Percentiles rank a stretch among this genome's conserved stretches.
Conservation (phyloP, 64 coral and sea anemone species). For the Catalaphyllia jardinei region DNA sequence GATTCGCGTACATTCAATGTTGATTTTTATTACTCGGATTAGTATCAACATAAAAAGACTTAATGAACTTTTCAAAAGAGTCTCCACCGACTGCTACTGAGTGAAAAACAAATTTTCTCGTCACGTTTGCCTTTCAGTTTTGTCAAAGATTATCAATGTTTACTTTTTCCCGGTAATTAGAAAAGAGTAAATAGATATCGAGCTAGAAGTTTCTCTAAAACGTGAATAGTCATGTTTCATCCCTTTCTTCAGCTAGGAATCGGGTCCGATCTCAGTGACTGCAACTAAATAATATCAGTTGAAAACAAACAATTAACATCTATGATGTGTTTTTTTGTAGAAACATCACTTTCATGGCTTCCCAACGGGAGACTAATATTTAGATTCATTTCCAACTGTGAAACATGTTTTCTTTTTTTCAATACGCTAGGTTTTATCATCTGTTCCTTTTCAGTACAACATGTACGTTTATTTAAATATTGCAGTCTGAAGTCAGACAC, state of each 20-base stretch:
- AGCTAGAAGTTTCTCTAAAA: neutral
- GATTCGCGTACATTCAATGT: no score
- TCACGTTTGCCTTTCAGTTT: neutral
- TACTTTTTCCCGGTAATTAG: neutral
- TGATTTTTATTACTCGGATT: no score
- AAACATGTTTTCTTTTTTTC: neutral
- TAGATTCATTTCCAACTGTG: neutral
- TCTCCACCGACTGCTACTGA: neutral
- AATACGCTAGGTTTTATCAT: neutral
- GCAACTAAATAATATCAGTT: neutral
- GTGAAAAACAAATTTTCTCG: neutral
- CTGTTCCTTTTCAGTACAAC: neutral
- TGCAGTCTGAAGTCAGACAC: no score
- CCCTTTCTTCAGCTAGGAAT: neutral
- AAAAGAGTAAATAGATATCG: neutral
- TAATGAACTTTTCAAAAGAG: neutral
- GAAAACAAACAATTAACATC: neutral
- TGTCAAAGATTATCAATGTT: neutral
- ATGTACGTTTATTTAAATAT: neutral
- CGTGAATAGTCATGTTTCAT: neutral
- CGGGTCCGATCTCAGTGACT: neutral
- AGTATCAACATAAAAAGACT: no score
- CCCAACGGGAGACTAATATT: neutral
- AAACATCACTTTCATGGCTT: neutral
- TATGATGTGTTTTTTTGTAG: neutral